Conservation (phyloP, 2,113 vertebrate species). For the Protomyctophum bolini region DNA sequence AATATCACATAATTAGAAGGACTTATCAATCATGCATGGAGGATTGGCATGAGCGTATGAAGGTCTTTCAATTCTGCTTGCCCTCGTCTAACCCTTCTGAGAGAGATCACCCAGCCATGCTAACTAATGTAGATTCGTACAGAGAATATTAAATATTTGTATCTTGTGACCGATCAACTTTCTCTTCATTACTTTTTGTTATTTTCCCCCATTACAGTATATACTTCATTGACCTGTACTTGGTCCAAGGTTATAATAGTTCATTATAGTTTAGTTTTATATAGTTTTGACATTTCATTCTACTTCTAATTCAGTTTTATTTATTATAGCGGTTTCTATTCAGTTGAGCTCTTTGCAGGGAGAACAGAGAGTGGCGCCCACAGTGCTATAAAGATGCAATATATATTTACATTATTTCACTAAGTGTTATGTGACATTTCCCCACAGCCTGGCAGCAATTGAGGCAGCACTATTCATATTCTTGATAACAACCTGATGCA, state of each 20-base stretch:
- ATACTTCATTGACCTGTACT: neutral
- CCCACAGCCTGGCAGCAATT: too few species aligned
- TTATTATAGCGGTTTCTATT: too few species aligned
- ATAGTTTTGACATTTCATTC: too few species aligned
- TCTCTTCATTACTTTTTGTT: neutral
- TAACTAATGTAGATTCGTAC: neutral
- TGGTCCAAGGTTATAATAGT: too few species aligned
- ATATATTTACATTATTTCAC: conserved; percentile 10
- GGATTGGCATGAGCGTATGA: neutral
- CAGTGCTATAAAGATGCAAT: too few species aligned
- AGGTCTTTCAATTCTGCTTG: neutral
- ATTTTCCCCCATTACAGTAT: neutral
- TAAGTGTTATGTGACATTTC: neutral
- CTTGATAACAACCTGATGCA: too few species aligned
- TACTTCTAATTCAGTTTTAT: too few species aligned
- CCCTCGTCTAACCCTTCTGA: neutral
- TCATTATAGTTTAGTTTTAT: too few species aligned
- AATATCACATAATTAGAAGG: too few species aligned
- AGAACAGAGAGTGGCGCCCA: conserved; percentile 25
- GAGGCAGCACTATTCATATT: too few species aligned
- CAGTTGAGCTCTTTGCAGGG: too few species aligned
- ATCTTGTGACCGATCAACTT: neutral
- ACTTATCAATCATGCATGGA: neutral
- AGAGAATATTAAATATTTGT: neutral
- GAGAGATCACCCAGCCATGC: neutral